These are phyloP conservation scores for Dioctria linearis DNA, from an alignment of 2,888 invertebrate genomes.

Conservation along the genomic window DNA sequence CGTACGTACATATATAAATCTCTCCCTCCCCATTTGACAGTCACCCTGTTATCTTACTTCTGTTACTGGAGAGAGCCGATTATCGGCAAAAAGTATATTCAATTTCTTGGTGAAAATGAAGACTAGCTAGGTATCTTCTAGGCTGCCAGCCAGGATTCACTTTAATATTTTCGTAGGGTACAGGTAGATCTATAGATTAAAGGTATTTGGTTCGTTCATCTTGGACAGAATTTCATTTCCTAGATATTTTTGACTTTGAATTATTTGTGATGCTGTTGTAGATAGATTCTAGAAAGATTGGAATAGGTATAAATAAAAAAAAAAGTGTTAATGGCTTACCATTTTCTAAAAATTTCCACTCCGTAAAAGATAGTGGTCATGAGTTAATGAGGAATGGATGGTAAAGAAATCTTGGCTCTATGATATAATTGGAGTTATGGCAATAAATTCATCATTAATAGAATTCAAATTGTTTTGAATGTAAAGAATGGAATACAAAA, in stretches of 20 bases:
- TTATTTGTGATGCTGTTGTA: slow-evolving; percentile 14
- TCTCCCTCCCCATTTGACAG: neutral
- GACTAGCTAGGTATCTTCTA: neutral
- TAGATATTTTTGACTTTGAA: neutral
- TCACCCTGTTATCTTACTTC: neutral
- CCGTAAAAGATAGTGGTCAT: neutral
- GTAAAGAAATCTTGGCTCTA: neutral
- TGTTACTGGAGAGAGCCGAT: neutral
- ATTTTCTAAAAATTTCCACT: slow-evolving; percentile 30
- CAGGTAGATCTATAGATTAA: neutral
- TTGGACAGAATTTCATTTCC: neutral
- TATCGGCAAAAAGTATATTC: neutral
- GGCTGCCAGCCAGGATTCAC: neutral
- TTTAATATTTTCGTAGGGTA: neutral
- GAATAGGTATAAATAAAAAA: slow-evolving; percentile 7
- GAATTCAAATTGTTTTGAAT: neutral
- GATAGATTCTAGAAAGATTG: neutral
- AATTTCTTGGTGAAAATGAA: slow-evolving; percentile 47
- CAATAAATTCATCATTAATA: slow-evolving; percentile 42
- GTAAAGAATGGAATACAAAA: neutral
- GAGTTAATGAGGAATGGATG: neutral
- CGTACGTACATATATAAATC: neutral
- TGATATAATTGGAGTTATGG: neutral
- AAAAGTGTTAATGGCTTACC: slow-evolving; percentile 46
- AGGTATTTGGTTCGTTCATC: neutral